Evolutionary conservation across 1,140 invertebrate species (phyloP), one percentile per base, ranked within the genome.

Genomic region (Sitodiplosis mosellana): DNA sequence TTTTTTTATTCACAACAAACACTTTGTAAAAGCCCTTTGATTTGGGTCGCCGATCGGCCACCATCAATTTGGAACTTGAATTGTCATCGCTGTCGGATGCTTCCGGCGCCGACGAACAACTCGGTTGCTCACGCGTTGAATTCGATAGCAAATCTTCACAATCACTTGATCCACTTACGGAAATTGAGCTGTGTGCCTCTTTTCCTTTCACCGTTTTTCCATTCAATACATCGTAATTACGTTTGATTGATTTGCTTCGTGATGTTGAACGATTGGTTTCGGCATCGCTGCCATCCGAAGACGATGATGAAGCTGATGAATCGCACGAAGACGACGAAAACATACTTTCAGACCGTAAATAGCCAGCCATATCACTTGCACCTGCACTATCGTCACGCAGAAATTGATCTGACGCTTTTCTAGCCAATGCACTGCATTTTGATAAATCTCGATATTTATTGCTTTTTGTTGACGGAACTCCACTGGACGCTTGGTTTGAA

Each of bases 1-100:
- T 73, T 40, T 74, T 72, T 6, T 75, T 74, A 54, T 84, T 84
- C 1, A 84, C 79, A 0, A 83, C 73, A 54, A 83, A 82, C 0
- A 83, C 78, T 15, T 77, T 70, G 1, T 80, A 81, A 56, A 83
- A 84, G 17, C 72, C 68, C 12, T 77, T 74, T 0, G 76, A 69
- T 12, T 77, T 75, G n/a, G 66, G 63, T 3, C 62, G 48, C 0
- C 62, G 54, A 53, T 62, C 57, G 11, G 56, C 59, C 22, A 63
- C 63, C 57, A 2, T 63, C 56, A 33, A 54, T 59, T 27, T 27
- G 3, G 10, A 27, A 27, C 21, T 42, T 45, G 21, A n/a, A n/a
- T 6, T 14, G n/a, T 45, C 43, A 43, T 49, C 37, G 7, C 2
- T 49, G 21, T 48, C 22, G 14, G 43, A 17, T n/a, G 36, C 36